Percentiles rank a stretch among this genome's conserved stretches.
phyloP scores from a whole-genome alignment of 2,113 vertebrate species.

The Tympanuchus pallidicinctus region DNA sequence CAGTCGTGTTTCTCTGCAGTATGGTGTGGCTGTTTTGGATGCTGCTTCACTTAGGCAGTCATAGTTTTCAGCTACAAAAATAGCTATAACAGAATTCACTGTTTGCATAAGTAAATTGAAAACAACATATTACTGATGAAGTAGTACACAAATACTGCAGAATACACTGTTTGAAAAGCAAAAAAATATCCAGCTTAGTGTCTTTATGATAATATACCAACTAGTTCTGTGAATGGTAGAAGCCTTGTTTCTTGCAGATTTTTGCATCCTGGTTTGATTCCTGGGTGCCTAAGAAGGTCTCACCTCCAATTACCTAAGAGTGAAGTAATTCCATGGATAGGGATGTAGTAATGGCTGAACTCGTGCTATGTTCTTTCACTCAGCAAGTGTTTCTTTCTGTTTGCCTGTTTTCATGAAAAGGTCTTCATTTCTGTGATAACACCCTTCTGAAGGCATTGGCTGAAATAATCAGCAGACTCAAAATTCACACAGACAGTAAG shows the following conservation, averaged over 20 bases:
- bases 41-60: not conserved
- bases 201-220: not conserved
- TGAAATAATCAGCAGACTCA: not conserved
- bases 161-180: not conserved
- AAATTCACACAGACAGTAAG: not conserved
- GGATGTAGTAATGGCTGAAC: not conserved
- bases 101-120: not conserved
- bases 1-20: not conserved
- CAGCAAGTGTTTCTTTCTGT: not conserved
- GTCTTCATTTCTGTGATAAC: not conserved
- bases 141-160: not conserved
- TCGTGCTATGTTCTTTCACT: not conserved
- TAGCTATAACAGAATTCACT: not conserved
- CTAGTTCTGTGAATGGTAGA: not conserved
- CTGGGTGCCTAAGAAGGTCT: not conserved
- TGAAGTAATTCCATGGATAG: not conserved
- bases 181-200: not conserved
- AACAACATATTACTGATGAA: not conserved
- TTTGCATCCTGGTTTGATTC: not conserved
- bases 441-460: not conserved
- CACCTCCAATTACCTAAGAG: not conserved
- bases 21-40: not conserved
- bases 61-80: not conserved
- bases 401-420: not conserved
- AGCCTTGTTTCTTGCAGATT: not conserved